Percentiles rank a stretch among this genome's conserved stretches.
Conservation (phyloP, 2,797 vertebrate genomes). For the Alcedo atthis region DNA sequence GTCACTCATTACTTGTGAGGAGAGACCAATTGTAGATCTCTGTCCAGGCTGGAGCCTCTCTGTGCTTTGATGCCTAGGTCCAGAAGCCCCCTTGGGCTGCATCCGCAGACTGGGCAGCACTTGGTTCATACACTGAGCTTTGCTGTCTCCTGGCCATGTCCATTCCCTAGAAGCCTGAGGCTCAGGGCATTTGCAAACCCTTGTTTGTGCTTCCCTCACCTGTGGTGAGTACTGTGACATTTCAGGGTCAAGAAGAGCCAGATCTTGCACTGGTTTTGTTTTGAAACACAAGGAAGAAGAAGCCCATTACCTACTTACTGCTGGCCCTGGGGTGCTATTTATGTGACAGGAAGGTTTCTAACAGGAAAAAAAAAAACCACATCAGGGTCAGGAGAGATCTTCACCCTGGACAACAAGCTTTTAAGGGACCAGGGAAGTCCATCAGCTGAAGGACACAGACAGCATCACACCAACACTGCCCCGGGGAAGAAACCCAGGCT, state of each 20-base stretch:
- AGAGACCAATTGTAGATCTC: background rate
- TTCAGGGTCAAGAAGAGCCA: background rate
- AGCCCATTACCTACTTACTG: background rate
- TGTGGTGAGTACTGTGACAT: background rate
- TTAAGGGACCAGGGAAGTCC: background rate
- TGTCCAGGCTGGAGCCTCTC: background rate
- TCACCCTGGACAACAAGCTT: background rate
- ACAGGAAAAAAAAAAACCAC: background rate
- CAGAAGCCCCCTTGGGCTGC: background rate
- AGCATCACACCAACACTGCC: background rate
- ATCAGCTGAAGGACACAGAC: background rate
- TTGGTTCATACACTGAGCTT: fast-evolving
- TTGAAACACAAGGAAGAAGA: background rate
- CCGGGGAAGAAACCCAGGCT: fast-evolving
- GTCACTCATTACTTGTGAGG: background rate
- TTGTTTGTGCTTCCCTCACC: background rate
- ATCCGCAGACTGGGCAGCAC: background rate
- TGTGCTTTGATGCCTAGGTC: fast-evolving
- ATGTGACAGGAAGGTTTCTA: background rate
- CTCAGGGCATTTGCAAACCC: background rate
- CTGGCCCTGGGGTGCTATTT: background rate
- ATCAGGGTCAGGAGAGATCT: background rate
- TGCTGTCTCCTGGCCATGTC: fast-evolving
- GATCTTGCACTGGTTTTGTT: background rate
- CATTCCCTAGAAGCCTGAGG: background rate